Conservation (phyloP, 2,888 invertebrate species). For the Tenthredo notha region DNA sequence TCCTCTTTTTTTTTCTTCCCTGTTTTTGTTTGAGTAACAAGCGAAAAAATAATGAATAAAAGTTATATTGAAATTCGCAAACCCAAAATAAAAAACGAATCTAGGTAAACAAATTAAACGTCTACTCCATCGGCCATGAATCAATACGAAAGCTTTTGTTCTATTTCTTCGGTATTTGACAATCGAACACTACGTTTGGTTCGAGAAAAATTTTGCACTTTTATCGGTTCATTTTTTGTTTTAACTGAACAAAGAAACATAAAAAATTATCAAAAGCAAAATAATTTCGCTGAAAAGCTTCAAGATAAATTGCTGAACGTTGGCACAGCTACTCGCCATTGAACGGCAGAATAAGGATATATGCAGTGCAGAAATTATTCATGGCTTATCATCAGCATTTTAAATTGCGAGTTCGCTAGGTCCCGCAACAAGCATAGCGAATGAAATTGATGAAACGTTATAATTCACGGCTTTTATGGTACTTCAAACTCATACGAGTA, state of each 20-base stretch:
- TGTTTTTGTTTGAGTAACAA: neutral
- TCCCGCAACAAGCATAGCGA: neutral
- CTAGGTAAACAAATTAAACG: constrained; percentile 30
- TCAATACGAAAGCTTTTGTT: constrained; percentile 31
- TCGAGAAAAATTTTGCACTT: neutral
- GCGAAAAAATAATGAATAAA: neutral
- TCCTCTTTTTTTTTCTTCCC: neutral
- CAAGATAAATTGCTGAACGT: neutral
- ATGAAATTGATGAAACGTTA: constrained; percentile 10
- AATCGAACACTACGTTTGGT: constrained; percentile 11
- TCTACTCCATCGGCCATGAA: constrained; percentile 22
- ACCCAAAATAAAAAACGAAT: neutral
- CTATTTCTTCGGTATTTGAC: constrained; percentile 3
- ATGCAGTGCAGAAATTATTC: neutral
- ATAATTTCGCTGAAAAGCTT: neutral
- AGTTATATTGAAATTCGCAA: neutral
- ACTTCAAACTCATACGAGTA: neutral
- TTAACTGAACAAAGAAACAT: neutral
- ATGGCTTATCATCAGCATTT: neutral
- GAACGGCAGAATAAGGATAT: neutral
- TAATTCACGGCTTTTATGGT: constrained; percentile 2
- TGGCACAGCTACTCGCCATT: neutral
- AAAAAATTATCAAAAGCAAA: neutral
- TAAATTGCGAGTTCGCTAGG: neutral
- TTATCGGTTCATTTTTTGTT: neutral